A percentile compares a stretch with the other conserved stretches of the same genome.
phyloP scores from a whole-genome alignment of 1,140 invertebrate genomes.

The Elymnias hypermnestra region DNA sequence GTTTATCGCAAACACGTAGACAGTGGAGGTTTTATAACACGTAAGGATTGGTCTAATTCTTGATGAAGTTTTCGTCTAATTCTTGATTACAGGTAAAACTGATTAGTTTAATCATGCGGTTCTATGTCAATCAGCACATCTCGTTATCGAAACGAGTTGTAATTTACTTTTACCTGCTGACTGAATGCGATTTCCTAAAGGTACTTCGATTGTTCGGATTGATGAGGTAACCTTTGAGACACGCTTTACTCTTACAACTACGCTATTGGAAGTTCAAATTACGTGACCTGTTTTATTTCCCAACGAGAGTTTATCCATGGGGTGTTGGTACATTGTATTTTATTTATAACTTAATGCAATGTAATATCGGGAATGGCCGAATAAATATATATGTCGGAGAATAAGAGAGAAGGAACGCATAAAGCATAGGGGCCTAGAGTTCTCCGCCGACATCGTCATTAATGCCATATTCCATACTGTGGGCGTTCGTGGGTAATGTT shows the following conservation, averaged over 20 bases:
- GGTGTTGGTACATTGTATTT: too few relatives aligned
- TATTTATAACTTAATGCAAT: too few relatives aligned
- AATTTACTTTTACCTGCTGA: constrained; percentile 60
- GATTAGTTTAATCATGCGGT: constrained; percentile 67
- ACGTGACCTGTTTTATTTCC: neutral
- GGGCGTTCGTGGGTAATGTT: too few relatives aligned
- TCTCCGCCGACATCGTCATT: too few relatives aligned
- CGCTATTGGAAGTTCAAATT: neutral
- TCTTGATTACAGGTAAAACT: constrained; percentile 61
- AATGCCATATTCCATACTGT: too few relatives aligned
- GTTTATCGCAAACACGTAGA: too few relatives aligned
- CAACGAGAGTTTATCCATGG: too few relatives aligned
- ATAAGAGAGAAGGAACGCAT: too few relatives aligned
- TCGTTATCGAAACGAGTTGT: constrained; percentile 66
- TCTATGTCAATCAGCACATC: constrained; percentile 53
- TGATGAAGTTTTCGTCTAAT: constrained; percentile 59
- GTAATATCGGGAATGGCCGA: too few relatives aligned
- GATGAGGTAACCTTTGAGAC: constrained; percentile 26
- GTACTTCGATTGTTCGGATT: constrained; percentile 32
- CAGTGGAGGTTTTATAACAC: too few relatives aligned
- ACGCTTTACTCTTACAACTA: neutral
- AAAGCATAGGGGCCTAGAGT: too few relatives aligned
- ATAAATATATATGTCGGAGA: too few relatives aligned
- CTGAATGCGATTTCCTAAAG: constrained; percentile 50
- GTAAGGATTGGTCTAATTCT: constrained; percentile 23